phyloP scores from a whole-genome alignment of 2,113 vertebrate genomes.

The Laticauda laticaudata region DNA sequence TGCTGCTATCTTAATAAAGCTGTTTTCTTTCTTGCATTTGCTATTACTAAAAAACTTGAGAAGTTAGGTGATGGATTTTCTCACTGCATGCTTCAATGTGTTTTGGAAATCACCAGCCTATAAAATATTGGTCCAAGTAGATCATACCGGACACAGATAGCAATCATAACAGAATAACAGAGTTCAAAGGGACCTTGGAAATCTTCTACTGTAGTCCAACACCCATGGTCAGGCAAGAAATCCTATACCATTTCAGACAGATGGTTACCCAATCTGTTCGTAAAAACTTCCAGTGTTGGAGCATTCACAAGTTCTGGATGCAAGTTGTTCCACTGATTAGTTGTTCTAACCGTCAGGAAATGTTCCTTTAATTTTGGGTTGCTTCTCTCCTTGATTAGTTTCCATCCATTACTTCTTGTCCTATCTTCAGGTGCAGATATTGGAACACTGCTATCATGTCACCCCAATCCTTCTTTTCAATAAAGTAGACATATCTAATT shows the following conservation, averaged over 20 bases:
- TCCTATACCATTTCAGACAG: background rate
- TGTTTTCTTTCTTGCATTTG: background rate
- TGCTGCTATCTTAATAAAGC: background rate
- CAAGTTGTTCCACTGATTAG: no score
- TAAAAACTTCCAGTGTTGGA: no score
- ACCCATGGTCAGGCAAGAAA: background rate
- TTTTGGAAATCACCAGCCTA: background rate
- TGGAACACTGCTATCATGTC: background rate
- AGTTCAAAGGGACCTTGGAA: background rate
- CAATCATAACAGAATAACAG: background rate
- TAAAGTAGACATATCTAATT: background rate
- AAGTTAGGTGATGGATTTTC: background rate
- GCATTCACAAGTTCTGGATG: no score
- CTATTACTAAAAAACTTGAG: background rate
- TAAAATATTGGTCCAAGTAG: background rate
- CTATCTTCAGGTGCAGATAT: background rate
- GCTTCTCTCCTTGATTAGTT: background rate
- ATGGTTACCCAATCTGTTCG: no score
- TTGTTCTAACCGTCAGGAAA: background rate
- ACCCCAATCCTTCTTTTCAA: background rate
- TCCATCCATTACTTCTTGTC: background rate
- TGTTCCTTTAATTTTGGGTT: background rate
- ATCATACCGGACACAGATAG: background rate
- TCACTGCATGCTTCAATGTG: background rate
- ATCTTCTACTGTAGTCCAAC: background rate